Percentiles rank a stretch among this genome's conserved stretches.
Evolutionary conservation across 1,140 invertebrate species (phyloP).

Genomic region (Lepidurus packardi): DNA sequence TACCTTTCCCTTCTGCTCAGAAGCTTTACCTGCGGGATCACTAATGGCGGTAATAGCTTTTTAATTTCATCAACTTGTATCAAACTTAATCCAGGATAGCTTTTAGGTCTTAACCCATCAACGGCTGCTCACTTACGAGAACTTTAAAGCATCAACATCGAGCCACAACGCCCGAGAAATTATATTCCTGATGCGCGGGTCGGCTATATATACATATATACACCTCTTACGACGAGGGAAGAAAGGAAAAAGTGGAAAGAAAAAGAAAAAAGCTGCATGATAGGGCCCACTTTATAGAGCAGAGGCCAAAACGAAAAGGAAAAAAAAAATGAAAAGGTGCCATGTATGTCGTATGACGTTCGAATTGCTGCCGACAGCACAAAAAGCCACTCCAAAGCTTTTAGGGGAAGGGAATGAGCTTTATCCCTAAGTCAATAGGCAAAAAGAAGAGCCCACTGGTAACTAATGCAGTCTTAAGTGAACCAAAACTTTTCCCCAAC

Average conservation of each 20-base stretch:
- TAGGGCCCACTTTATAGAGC: not conserved
- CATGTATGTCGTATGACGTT: conserved; percentile 15
- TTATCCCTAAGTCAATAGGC: conserved; percentile 13
- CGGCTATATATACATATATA: not conserved
- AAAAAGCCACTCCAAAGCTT: conserved; percentile 21
- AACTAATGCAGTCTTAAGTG: conserved; percentile 19
- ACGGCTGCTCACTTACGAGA: not conserved
- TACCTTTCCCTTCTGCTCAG: not conserved
- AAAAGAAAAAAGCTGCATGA: not conserved
- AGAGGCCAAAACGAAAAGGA: not conserved
- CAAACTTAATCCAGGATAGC: not conserved
- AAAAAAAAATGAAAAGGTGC: conserved; percentile 18
- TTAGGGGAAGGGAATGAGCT: conserved; percentile 17
- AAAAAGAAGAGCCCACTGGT: conserved; percentile 13
- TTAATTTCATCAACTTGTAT: not conserved
- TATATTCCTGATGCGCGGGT: too few species aligned
- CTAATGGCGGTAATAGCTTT: conserved; percentile 8
- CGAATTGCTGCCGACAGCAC: conserved; percentile 20
- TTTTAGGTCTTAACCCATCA: conserved; percentile 1
- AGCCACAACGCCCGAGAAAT: too few species aligned
- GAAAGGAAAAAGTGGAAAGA: not conserved
- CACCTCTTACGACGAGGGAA: not conserved
- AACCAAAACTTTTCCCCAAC: not conserved
- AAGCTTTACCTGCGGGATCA: conserved; percentile 14
- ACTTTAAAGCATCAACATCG: not conserved